Conservation (phyloP, 2,888 invertebrate species). For the Baccha elongata region DNA sequence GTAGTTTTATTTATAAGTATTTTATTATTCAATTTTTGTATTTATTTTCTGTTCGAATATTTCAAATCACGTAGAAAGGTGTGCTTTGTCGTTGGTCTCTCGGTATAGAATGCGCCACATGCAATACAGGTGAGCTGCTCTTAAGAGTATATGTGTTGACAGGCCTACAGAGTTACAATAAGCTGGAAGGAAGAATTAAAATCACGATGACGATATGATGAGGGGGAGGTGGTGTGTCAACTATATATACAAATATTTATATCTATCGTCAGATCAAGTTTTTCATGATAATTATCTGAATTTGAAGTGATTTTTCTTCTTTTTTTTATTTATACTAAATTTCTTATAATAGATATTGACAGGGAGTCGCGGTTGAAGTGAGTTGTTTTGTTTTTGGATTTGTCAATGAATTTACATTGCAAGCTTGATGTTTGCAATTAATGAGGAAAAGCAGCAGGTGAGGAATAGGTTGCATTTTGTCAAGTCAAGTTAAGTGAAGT, state of each 20-base stretch:
- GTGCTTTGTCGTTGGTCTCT: constrained; percentile 39
- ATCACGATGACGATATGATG: constrained; percentile 31
- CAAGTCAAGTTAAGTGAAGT: not conserved
- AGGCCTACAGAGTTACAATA: constrained; percentile 9
- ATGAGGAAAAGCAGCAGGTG: constrained; percentile 29
- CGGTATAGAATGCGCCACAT: not conserved
- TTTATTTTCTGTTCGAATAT: constrained; percentile 43
- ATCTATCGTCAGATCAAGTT: constrained; percentile 44
- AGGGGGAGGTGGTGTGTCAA: constrained; percentile 28
- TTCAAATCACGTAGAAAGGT: constrained; percentile 62
- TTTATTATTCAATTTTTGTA: constrained; percentile 59
- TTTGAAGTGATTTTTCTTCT: constrained; percentile 17
- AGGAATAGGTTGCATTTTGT: not conserved
- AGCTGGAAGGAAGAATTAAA: constrained; percentile 24
- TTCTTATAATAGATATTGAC: constrained; percentile 26
- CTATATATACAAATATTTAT: constrained; percentile 8
- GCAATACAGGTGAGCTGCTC: constrained; percentile 52
- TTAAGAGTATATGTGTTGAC: constrained; percentile 44
- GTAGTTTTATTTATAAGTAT: constrained; percentile 54
- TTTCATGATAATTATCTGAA: constrained; percentile 24
- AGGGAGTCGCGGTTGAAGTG: not conserved
- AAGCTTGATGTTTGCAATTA: not conserved
- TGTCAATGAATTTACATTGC: constrained; percentile 44
- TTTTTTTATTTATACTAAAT: not conserved
- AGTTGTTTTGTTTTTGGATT: constrained; percentile 21